Evolutionary conservation across 2,888 invertebrate species (phyloP), one percentile per base, ranked within the genome.

Genomic region (Apeira syringaria): DNA sequence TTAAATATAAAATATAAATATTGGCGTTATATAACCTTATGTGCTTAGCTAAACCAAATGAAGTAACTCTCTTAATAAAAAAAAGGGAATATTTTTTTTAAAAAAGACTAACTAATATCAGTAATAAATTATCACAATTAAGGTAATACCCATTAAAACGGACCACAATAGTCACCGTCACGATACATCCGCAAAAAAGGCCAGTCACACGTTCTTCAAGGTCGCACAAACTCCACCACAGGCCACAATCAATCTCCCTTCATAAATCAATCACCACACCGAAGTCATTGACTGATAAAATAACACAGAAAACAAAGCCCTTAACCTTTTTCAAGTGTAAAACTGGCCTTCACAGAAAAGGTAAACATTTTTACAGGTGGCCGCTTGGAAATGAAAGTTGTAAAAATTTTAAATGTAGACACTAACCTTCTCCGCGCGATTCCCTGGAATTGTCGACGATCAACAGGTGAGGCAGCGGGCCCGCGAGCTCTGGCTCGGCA

Each of bases 401-500:
- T 10, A 9, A 39, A 11, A 11, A 13, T 9, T 9, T n/a, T 4
- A 13, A 33, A 39, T 11, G 5, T 13, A 12, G 15, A 30, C n/a
- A 68, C 68, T 80, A 64, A 88, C 88, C 88, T 86, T 85, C 82
- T 26, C 71, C 68, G 62, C 79, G 77, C 53, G 78, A 65, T 67
- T 85, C 82, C 59, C 83, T 75, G 61, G 86, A 80, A 58, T 86
- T 78, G 80, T 86, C 88, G 57, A 88, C 79, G 59, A 89, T 87
- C 85, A 89, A 86, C 87, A 88, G 84, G 88, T 88, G 84, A 54
- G 84, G 83, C 44, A 76, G 74, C 55, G 71, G 71, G 48, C 61
- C 64, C 60, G 58, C 68, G 64, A 69, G 71, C 69, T 54, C 56
- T 11, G 56, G 53, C 56, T 53, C 53, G 47, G 51, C 55, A 47